Conservation (phyloP, 2,888 invertebrate genomes). For the Dasypogon diadema region DNA sequence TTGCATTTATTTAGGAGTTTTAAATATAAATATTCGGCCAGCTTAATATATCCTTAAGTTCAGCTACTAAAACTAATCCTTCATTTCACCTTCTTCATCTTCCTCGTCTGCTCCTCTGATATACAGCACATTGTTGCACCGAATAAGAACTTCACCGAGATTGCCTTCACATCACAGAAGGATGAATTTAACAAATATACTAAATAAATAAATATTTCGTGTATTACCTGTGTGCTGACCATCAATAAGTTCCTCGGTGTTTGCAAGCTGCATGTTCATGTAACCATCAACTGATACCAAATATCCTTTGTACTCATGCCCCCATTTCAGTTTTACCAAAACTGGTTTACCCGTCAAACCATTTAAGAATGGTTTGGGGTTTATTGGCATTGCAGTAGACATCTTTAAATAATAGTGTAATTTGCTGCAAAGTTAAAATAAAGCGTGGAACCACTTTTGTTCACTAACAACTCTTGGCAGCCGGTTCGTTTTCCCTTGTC, state of each 20-base stretch:
- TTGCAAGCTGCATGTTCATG: conserved; percentile 98
- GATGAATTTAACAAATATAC: too few relatives aligned
- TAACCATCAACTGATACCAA: conserved; percentile 98
- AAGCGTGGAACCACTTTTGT: too few relatives aligned
- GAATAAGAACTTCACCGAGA: conserved; percentile 95
- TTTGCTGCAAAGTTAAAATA: too few relatives aligned
- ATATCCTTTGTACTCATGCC: conserved; percentile 99
- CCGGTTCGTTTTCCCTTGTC: neutral
- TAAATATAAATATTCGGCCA: too few relatives aligned
- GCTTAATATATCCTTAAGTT: too few relatives aligned
- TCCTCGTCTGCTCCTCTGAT: conserved; percentile 96
- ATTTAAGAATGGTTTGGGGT: conserved; percentile 99
- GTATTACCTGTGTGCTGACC: conserved; percentile 90
- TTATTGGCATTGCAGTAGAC: conserved; percentile 91
- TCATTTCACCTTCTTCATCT: conserved; percentile 97
- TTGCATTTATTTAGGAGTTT: too few relatives aligned
- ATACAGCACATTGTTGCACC: conserved; percentile 97
- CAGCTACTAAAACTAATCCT: too few relatives aligned
- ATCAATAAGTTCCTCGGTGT: conserved; percentile 97
- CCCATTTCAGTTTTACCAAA: conserved; percentile 98
- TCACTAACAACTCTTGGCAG: too few relatives aligned
- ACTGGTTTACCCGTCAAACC: conserved; percentile 98
- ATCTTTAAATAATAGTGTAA: neutral
- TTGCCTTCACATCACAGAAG: too few relatives aligned
- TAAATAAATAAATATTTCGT: too few relatives aligned